Conservation (phyloP, 2,888 invertebrate genomes). For the Axea sp. region DNA sequence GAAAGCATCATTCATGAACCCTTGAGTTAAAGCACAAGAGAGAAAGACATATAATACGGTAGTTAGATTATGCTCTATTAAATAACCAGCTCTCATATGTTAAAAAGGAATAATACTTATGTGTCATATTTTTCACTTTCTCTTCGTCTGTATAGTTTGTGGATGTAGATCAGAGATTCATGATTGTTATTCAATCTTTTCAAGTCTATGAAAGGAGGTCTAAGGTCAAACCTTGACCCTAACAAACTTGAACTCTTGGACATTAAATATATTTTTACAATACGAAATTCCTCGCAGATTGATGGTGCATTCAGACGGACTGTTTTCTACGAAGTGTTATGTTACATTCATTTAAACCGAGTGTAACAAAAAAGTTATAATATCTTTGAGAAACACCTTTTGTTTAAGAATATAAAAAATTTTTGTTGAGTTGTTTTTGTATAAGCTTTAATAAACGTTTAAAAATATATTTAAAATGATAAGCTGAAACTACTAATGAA, state of each 20-base stretch:
- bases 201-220: constrained; percentile 39
- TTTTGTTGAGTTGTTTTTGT: too few relatives aligned
- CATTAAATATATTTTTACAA: constrained; percentile 48
- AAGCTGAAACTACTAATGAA: too few relatives aligned
- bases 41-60: constrained; percentile 45
- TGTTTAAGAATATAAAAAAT: constrained; percentile 35
- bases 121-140: constrained; percentile 59
- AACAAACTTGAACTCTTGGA: constrained; percentile 46
- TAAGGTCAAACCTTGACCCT: constrained; percentile 55
- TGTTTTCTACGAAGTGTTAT: constrained; percentile 40
- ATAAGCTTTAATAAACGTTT: too few relatives aligned
- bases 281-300: constrained; percentile 44
- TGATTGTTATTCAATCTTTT: constrained; percentile 54
- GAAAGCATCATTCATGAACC: constrained; percentile 48
- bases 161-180: constrained; percentile 44
- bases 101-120: constrained; percentile 51
- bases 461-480: too few relatives aligned
- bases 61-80: constrained; percentile 56
- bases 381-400: constrained; percentile 15
- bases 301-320: constrained; percentile 29
- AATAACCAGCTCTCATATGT: constrained; percentile 48
- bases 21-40: constrained; percentile 3
- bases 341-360: constrained; percentile 28
- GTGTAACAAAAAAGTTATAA: constrained; percentile 35
- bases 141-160: constrained; percentile 8